Base-by-base conservation (phyloP, 2,888 invertebrate genomes). In the Malthinus seriepunctatus region DNA sequence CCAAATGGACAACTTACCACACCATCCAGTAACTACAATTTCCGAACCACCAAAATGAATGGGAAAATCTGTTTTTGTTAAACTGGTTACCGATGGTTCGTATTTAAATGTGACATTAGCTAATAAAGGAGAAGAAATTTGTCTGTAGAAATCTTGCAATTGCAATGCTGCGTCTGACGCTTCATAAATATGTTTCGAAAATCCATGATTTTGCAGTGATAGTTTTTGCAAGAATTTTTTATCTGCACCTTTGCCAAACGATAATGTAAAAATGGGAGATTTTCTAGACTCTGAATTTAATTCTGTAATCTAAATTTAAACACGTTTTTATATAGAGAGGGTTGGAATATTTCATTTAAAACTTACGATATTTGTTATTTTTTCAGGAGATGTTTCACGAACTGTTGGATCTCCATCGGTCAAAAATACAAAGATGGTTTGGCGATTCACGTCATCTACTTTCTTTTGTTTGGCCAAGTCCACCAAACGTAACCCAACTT, bases 141-240 rank as follows among this genome's bases (percentile, higher is more conserved):
- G 85, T 35, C 80, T 81, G 78, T 87, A 88, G 78, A 88, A 88
- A 72, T 85, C 83, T 46, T 83, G 79, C 42, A 90, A 79, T 74
- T 90, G 89, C 39, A 86, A 74, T 61, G 84, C 82, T 1, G 88
- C 86, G 72, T 88, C 88, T 0, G 86, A 81, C n/a, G 84, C 87
- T 73, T 87, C 88, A 76, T 89, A 89, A 66, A 91, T 89, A 73
- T 86, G 86, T 1, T 88, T 79, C 67, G 86, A 84, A 75, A 88
- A 86, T 3, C 88, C 90, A 31, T 80, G 80, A 76, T 88, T 89
- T 60, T 84, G 83, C 11, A 85, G 77, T 0, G 89, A 84, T 42
- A 90, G 71, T 71, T 84, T 85, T 69, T 86, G 84, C 14, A 91
- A 76, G 74, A 90, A 87, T 23, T 81, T 77, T 67, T 85, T 83